Conservation (phyloP, 2,797 vertebrate genomes). For the Menidia menidia region DNA sequence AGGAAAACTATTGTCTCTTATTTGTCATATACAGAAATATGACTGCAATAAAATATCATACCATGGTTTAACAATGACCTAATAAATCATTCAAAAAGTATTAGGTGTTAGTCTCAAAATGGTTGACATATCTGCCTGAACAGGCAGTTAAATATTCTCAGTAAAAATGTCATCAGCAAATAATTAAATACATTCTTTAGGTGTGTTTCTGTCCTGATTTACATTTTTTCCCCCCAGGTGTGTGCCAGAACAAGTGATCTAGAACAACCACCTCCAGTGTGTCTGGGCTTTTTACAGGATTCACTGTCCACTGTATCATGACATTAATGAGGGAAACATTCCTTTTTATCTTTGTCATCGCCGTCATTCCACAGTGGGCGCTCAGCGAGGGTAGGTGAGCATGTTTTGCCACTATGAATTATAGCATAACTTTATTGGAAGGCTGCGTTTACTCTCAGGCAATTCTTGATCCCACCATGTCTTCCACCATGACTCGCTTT, state of each 20-base stretch:
- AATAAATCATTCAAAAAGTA: not conserved
- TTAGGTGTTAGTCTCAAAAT: too few relatives aligned
- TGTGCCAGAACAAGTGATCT: constrained; percentile 40
- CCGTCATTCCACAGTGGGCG: not conserved
- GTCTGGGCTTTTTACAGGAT: constrained; percentile 21
- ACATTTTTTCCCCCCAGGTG: constrained; percentile 24
- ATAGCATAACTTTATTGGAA: constrained; percentile 26
- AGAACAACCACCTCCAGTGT: constrained; percentile 22
- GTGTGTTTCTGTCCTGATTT: not conserved
- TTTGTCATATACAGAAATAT: too few relatives aligned
- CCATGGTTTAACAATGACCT: too few relatives aligned
- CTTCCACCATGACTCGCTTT: constrained; percentile 23
- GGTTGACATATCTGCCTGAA: not conserved
- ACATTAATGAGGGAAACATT: constrained; percentile 47
- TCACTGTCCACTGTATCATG: constrained; percentile 26
- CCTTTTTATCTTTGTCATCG: constrained; percentile 39
- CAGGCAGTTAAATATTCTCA: not conserved
- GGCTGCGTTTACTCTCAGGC: constrained; percentile 42
- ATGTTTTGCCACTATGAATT: constrained; percentile 53
- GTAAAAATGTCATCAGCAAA: not conserved
- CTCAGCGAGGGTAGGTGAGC: constrained; percentile 32
- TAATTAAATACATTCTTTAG: not conserved
- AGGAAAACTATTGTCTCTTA: too few relatives aligned
- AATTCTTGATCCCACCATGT: constrained; percentile 38
- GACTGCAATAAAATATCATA: too few relatives aligned